phyloP scores from a whole-genome alignment of 2,113 vertebrate species.

The Thomomys bottae region DNA sequence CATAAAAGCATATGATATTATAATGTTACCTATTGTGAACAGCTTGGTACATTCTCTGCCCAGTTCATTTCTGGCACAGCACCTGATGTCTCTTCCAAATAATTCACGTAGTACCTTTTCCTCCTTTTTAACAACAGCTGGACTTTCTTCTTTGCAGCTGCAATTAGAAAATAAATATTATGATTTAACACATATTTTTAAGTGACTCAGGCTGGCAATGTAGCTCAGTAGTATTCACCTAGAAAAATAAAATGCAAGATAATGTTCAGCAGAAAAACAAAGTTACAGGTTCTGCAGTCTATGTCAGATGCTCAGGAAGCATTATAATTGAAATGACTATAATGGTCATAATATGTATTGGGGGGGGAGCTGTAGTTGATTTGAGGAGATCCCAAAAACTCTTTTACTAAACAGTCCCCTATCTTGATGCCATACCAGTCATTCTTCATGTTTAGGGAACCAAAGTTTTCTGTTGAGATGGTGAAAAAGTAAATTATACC shows the following conservation, averaged over 20 bases:
- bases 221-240: background rate
- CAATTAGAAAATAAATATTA: slow-evolving; percentile 77
- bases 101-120: slow-evolving; percentile 70
- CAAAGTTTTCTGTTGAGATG: background rate
- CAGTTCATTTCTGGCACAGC: slow-evolving; percentile 86
- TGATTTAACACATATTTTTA: slow-evolving; percentile 58
- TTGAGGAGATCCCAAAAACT: background rate
- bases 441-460: background rate
- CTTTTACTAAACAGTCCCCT: background rate
- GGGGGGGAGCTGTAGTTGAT: background rate
- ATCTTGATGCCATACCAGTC: background rate
- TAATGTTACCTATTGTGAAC: slow-evolving; percentile 86
- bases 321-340: too few relatives aligned
- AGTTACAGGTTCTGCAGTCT: slow-evolving; percentile 18
- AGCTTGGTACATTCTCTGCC: slow-evolving; percentile 84
- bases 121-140: slow-evolving; percentile 48
- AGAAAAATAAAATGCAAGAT: background rate
- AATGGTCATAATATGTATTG: background rate
- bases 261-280: slow-evolving; percentile 58
- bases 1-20: background rate
- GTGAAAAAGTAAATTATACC: background rate
- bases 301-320: too few relatives aligned
- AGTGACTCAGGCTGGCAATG: background rate
- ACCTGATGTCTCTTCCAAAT: slow-evolving; percentile 81
- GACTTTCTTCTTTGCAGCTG: slow-evolving; percentile 83